A percentile compares a stretch with the other conserved stretches of the same genome.
Conservation (phyloP, 2,888 invertebrate species). For the Drosophila helvetica region DNA sequence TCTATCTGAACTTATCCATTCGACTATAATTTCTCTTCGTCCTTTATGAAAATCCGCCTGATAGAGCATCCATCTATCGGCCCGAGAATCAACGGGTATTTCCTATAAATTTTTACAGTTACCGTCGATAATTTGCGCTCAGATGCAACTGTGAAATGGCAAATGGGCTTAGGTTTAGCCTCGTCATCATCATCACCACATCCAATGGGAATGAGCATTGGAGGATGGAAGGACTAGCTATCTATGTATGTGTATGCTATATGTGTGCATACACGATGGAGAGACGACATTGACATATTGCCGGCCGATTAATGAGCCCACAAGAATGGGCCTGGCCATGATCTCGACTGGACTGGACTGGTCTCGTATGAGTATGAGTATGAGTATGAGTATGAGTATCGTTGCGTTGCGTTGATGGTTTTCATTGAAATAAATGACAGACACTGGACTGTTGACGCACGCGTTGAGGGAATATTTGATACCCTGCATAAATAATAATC, state of each 20-base stretch:
- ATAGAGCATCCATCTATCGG: slow-evolving; percentile 6
- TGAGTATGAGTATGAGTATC: background rate
- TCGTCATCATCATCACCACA: slow-evolving; percentile 18
- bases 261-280: slow-evolving; percentile 6
- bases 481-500: slow-evolving; percentile 74
- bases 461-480: slow-evolving; percentile 68
- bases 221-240: background rate
- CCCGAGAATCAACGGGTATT: background rate
- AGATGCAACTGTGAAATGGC: slow-evolving; percentile 55
- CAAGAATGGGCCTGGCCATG: slow-evolving; percentile 18
- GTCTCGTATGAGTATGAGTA: background rate
- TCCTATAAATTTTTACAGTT: slow-evolving; percentile 56
- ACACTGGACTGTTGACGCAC: slow-evolving; percentile 69
- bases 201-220: slow-evolving; percentile 8
- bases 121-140: slow-evolving; percentile 30
- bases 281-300: slow-evolving; percentile 74
- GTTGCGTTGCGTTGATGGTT: slow-evolving; percentile 71
- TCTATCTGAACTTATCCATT: background rate
- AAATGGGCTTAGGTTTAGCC: slow-evolving; percentile 54
- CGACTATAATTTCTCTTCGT: too few species aligned
- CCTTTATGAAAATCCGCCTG: background rate
- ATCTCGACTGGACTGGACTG: slow-evolving; percentile 10
- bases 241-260: background rate
- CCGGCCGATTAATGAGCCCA: slow-evolving; percentile 63
- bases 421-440: slow-evolving; percentile 76